Conservation (phyloP, 2,797 vertebrate genomes). For the Acrossocheilus wenchowensis region DNA sequence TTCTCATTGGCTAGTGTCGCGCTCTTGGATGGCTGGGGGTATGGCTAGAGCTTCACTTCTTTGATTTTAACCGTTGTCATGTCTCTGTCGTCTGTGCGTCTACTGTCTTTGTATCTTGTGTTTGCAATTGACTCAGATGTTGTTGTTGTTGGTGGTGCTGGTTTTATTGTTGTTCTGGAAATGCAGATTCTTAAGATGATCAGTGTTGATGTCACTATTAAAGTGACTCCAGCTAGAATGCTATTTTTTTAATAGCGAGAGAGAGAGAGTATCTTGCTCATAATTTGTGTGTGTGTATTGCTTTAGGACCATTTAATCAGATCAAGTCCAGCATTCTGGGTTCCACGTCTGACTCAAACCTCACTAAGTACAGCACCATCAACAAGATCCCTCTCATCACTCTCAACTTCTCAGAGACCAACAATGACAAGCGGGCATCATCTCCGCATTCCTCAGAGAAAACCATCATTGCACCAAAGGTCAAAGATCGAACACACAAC, state of each 20-base stretch:
- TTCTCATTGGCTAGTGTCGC: slow-evolving; percentile 78
- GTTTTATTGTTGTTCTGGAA: slow-evolving; percentile 11
- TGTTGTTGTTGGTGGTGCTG: slow-evolving; percentile 30
- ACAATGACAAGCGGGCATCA: slow-evolving; percentile 92
- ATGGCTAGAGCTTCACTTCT: slow-evolving; percentile 90
- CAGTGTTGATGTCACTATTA: background rate
- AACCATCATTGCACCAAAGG: slow-evolving; percentile 96
- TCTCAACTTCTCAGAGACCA: slow-evolving; percentile 96
- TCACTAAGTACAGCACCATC: slow-evolving; percentile 98
- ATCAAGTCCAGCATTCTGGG: slow-evolving; percentile 97
- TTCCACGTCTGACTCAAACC: slow-evolving; percentile 97
- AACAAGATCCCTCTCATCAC: slow-evolving; percentile 99
- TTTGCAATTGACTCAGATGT: slow-evolving; percentile 14
- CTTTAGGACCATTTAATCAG: slow-evolving; percentile 93
- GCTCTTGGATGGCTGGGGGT: slow-evolving; percentile 89
- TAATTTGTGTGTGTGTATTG: slow-evolving; percentile 35
- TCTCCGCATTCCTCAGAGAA: slow-evolving; percentile 96
- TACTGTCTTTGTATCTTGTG: slow-evolving; percentile 38
- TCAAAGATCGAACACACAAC: slow-evolving; percentile 96
- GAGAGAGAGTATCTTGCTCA: background rate
- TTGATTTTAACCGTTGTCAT: slow-evolving; percentile 53
- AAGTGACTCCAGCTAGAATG: background rate
- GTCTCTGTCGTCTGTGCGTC: slow-evolving; percentile 43
- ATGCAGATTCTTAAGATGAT: background rate
- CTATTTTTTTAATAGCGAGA: background rate